Evolutionary conservation across 2,113 vertebrate species (phyloP).

Genomic region (Carettochelys insculpta): DNA sequence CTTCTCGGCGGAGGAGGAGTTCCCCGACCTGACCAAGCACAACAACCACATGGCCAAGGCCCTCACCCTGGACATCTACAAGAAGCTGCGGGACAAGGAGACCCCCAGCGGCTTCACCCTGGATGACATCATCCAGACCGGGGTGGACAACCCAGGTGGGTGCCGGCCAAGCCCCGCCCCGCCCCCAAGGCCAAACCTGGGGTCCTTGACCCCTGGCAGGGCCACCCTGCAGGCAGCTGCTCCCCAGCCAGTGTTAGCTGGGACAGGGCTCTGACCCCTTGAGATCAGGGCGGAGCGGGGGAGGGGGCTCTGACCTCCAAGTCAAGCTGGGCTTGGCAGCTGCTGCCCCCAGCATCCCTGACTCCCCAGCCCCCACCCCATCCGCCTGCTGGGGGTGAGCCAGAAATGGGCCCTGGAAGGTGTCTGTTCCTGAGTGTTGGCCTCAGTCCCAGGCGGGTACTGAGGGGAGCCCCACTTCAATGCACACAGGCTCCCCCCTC

Average conservation of each 20-base stretch:
- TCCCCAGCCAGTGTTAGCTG: no score
- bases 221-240: no score
- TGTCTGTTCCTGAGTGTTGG: no score
- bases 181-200: background rate
- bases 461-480: no score
- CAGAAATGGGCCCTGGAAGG: background rate
- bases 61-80: constrained; percentile 84
- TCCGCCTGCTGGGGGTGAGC: background rate
- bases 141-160: constrained; percentile 93
- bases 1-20: constrained; percentile 85
- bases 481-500: no score
- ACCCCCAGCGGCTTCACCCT: constrained; percentile 92
- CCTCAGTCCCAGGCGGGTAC: no score
- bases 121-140: constrained; percentile 91
- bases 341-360: no score
- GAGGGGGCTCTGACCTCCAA: no score
- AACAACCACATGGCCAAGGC: constrained; percentile 97
- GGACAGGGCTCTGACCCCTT: no score
- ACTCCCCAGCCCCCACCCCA: no score
- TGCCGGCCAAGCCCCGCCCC: constrained; percentile 41
- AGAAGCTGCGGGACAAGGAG: constrained; percentile 87
- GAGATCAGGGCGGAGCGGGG: no score
- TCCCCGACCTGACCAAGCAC: constrained; percentile 85
- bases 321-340: background rate
- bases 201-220: no score